Conservation (phyloP, 1,140 invertebrate genomes). For the Heliothis subflexa region DNA sequence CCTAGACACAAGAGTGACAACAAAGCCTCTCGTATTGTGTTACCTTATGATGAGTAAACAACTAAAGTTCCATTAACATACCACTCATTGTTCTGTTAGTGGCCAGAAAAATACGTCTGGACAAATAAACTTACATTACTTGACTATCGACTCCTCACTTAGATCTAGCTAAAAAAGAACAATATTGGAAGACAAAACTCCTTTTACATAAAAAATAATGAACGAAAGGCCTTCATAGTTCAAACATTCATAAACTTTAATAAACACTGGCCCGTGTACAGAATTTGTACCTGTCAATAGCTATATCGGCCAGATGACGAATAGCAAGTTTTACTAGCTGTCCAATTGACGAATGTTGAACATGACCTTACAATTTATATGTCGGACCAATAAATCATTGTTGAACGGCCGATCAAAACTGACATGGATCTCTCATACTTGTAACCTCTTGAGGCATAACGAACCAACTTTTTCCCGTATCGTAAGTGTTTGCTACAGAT, state of each 20-base stretch:
- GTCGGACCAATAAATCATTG: conserved; percentile 77
- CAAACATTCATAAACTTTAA: conserved; percentile 32
- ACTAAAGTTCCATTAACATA: conserved; percentile 9
- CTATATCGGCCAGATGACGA: conserved; percentile 70
- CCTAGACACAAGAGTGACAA: neutral
- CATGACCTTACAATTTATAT: conserved; percentile 81
- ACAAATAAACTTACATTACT: no score
- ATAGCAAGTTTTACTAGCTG: conserved; percentile 74
- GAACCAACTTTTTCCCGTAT: conserved; percentile 59
- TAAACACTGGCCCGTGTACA: conserved; percentile 52
- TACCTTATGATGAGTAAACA: neutral
- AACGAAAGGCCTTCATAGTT: conserved; percentile 35
- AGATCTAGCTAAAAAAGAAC: neutral
- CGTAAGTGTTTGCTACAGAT: conserved; percentile 72
- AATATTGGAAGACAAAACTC: neutral
- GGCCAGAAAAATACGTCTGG: no score
- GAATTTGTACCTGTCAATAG: conserved; percentile 69
- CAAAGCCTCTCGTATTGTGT: neutral
- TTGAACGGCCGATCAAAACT: conserved; percentile 71
- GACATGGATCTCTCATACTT: conserved; percentile 73
- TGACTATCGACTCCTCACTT: neutral
- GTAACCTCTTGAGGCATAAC: conserved; percentile 71
- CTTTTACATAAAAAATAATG: conserved; percentile 22
- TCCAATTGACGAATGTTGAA: conserved; percentile 76
- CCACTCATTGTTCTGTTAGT: neutral